Conservation (phyloP, 1,140 invertebrate species). For the Drosophila punjabiensis region DNA sequence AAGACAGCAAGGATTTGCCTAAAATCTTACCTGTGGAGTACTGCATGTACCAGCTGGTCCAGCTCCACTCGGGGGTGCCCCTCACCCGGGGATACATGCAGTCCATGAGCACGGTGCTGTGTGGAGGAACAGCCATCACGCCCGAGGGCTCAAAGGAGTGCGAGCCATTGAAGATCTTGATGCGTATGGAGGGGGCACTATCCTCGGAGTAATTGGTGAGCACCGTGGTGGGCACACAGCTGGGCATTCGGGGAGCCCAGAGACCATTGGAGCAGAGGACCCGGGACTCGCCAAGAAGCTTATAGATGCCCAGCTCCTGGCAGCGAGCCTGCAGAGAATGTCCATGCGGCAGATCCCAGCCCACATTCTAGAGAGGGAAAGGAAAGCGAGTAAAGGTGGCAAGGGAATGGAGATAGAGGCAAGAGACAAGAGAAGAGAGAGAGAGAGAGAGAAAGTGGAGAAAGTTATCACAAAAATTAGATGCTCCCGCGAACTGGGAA, state of each 20-base stretch:
- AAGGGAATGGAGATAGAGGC: background rate
- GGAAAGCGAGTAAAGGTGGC: background rate
- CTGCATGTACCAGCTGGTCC: constrained; percentile 92
- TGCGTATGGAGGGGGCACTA: constrained; percentile 93
- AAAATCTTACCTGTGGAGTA: constrained; percentile 89
- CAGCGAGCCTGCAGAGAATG: constrained; percentile 90
- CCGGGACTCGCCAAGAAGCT: constrained; percentile 89
- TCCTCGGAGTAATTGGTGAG: constrained; percentile 94
- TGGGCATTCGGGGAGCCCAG: constrained; percentile 91
- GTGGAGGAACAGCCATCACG: constrained; percentile 92
- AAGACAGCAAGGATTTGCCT: too few species aligned
- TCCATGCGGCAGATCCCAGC: constrained; percentile 87
- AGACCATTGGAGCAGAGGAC: constrained; percentile 92
- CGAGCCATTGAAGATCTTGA: constrained; percentile 92
- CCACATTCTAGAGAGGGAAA: constrained; percentile 70
- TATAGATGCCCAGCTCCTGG: constrained; percentile 92
- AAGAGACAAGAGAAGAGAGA: constrained; percentile 24
- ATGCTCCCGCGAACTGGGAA: constrained; percentile 27
- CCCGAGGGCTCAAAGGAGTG: constrained; percentile 92
- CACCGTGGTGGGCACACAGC: constrained; percentile 92
- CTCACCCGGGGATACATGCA: constrained; percentile 91
- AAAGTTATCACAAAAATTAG: constrained; percentile 51
- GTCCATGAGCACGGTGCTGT: constrained; percentile 93
- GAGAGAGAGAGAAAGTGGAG: constrained; percentile 50
- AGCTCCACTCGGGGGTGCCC: constrained; percentile 95